Percentiles rank a stretch among this genome's conserved stretches.
Evolutionary conservation across 2,113 vertebrate species (phyloP).

Genomic region (Ceyx melanurus): DNA sequence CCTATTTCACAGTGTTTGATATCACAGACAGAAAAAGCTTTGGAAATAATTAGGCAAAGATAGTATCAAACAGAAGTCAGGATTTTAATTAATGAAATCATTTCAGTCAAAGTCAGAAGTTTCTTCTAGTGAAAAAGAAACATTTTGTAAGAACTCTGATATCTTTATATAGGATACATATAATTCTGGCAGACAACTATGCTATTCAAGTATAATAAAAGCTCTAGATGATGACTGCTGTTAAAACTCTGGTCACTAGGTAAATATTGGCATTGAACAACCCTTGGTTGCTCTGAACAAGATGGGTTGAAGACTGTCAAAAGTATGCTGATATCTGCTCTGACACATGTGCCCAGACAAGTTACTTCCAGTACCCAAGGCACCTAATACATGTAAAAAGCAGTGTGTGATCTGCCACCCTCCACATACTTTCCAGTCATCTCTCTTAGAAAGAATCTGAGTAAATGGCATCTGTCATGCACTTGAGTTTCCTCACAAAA

Average conservation of each 20-base stretch:
- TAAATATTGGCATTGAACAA: neutral
- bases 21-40: neutral
- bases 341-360: neutral
- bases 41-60: constrained; percentile 36
- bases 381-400: neutral
- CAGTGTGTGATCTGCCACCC: neutral
- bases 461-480: neutral
- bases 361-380: neutral
- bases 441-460: neutral
- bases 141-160: neutral
- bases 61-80: constrained; percentile 10
- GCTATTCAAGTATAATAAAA: neutral
- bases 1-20: neutral
- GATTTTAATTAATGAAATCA: constrained; percentile 29
- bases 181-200: neutral
- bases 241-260: neutral
- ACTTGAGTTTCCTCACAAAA: neutral
- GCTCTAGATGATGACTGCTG: neutral
- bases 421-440: neutral
- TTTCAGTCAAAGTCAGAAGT: neutral
- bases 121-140: neutral
- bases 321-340: neutral
- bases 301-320: neutral
- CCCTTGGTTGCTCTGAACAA: neutral
- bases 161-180: neutral